A percentile compares a stretch with the other conserved stretches of the same genome.
Conservation (phyloP, 2,797 vertebrate species). For the Choloepus didactylus region DNA sequence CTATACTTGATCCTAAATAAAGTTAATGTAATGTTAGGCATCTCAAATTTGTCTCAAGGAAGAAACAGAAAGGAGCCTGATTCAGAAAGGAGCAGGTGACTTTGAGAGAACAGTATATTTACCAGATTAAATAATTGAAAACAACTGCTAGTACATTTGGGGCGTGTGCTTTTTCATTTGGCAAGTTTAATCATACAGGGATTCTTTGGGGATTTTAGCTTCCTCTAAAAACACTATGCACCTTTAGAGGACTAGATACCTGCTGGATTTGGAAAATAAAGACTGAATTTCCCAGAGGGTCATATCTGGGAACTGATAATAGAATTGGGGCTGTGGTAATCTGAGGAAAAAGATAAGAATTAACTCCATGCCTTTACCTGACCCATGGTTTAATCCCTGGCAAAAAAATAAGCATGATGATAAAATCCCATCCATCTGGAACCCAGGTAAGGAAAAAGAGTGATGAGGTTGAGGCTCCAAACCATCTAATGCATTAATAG, state of each 20-base stretch:
- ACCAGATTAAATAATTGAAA: background rate
- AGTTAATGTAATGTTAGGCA: background rate
- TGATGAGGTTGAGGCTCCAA: background rate
- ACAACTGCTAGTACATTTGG: background rate
- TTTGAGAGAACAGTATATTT: background rate
- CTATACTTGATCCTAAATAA: background rate
- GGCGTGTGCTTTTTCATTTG: background rate
- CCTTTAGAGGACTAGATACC: background rate
- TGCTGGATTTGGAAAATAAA: background rate
- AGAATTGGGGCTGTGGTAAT: background rate
- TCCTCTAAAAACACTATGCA: background rate
- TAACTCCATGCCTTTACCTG: background rate
- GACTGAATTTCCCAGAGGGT: background rate
- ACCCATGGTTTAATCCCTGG: background rate
- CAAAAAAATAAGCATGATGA: background rate
- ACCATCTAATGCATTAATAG: background rate
- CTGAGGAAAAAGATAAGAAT: background rate
- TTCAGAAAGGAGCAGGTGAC: background rate
- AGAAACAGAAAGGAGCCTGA: background rate
- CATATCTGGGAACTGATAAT: background rate
- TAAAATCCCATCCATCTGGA: background rate
- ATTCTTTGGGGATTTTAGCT: background rate
- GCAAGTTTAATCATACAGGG: background rate
- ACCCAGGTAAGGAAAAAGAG: slow-evolving; percentile 15
- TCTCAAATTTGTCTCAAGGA: background rate